Evolutionary conservation across 2,113 vertebrate species (phyloP).

Genomic region (Ancistrus triradiatus): DNA sequence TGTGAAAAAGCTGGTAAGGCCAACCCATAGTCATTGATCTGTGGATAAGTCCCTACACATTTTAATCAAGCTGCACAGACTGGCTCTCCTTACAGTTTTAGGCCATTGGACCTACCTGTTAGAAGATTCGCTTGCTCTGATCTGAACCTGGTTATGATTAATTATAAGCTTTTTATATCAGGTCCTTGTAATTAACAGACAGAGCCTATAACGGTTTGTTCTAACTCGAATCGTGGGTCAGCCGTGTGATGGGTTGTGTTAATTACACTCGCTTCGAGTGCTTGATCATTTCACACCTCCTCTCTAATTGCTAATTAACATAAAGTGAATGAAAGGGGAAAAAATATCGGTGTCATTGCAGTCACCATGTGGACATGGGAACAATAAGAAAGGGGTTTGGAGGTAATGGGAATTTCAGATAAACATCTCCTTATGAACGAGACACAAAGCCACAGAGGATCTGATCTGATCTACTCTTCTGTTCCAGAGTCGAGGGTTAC

Average conservation of each 20-base stretch:
- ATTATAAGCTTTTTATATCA: neutral
- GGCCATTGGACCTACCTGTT: too few species aligned
- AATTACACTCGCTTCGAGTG: neutral
- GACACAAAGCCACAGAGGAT: slow-evolving; percentile 6
- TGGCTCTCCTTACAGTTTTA: too few species aligned
- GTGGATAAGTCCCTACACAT: neutral
- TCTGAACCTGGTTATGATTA: too few species aligned
- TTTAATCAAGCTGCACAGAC: too few species aligned
- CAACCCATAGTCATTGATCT: neutral
- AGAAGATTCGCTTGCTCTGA: neutral
- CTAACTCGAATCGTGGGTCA: neutral
- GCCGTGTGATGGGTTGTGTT: neutral
- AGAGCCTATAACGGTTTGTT: too few species aligned
- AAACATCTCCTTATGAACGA: too few species aligned
- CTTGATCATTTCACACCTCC: slow-evolving; percentile 2
- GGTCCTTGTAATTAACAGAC: neutral
- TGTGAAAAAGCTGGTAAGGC: neutral
- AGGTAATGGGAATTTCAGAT: too few species aligned
- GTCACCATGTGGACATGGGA: neutral
- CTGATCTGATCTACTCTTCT: slow-evolving; percentile 7
- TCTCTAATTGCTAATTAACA: slow-evolving; percentile 12
- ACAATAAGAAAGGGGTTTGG: neutral
- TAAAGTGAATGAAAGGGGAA: neutral
- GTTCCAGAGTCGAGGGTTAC: neutral
- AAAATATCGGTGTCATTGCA: neutral